Base-by-base conservation (phyloP, 2,797 vertebrate species). In the Karalla daura region DNA sequence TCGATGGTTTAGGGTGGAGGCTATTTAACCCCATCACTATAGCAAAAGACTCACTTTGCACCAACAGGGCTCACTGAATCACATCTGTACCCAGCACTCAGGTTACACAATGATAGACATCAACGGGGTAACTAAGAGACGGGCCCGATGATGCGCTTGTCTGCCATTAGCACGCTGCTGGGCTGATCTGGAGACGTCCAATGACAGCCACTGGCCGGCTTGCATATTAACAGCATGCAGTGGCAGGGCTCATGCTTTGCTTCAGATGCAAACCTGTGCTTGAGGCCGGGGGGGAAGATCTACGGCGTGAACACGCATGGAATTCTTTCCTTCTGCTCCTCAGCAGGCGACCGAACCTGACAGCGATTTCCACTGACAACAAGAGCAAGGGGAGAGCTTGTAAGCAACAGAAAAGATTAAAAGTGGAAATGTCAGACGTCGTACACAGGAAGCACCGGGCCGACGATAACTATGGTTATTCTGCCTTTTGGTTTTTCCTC, bases 261-360 rank as follows among this genome's bases (percentile, higher is more conserved):
- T 36, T 30, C 21, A 46, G 23, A 43, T 43, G 11, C 14, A 36
- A 74, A 37, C 9, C 37, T 23, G 21, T 18, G 58, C 44, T 74
- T 30, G 23, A 41, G 46, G 45, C 47, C 20, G 15, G 17, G 44
- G 17, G 44, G 28, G 55, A 3, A 0, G 30, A 37, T 56, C 67
- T 40, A 35, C 11, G 35, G 39, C 39, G 39, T 30, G 20, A 65
- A 70, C 65, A 65, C 53, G 56, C 39, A 55, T 35, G 70, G 35
- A 73, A 80, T 56, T 55, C 17, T 76, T 68, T 41, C 15, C 52
- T 28, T 44, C 28, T 51, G 37, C 15, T 71, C 54, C 40, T 45
- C 32, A 49, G 44, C 25, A 43, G 9, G 55, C 18, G 53, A 65
- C 32, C 18, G 30, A 72, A 37, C 18, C 43, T 46, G 49, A 41